Evolutionary conservation across 2,797 vertebrate genomes (phyloP).

Genomic region (Monodelphis domestica): DNA sequence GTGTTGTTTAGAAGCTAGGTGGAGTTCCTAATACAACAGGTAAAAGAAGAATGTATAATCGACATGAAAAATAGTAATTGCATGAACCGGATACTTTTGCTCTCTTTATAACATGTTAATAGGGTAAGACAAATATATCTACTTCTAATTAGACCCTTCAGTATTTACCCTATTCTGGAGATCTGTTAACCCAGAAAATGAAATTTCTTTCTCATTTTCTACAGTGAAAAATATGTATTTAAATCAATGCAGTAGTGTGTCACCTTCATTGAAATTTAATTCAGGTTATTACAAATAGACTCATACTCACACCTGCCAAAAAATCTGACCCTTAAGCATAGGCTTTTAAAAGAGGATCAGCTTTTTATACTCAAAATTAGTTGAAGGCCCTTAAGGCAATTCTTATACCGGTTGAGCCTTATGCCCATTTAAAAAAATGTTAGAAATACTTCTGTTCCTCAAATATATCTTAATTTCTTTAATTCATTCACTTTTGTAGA

Average conservation of each 20-base stretch:
- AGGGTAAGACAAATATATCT: conserved; percentile 64
- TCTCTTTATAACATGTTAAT: conserved; percentile 49
- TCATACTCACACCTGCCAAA: conserved; percentile 5
- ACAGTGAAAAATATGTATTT: conserved; percentile 59
- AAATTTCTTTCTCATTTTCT: conserved; percentile 67
- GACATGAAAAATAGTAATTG: conserved; percentile 67
- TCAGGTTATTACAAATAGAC: conserved; percentile 54
- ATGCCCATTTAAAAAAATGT: conserved; percentile 56
- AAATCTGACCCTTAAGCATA: conserved; percentile 38
- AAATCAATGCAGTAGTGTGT: conserved; percentile 1
- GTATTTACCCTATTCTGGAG: conserved; percentile 68
- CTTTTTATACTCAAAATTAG: conserved; percentile 58
- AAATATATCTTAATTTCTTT: conserved; percentile 63
- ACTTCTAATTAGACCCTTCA: conserved; percentile 56
- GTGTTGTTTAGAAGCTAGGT: conserved; percentile 86
- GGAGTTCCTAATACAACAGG: conserved; percentile 85
- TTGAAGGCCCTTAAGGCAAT: conserved; percentile 19
- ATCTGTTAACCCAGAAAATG: conserved; percentile 50
- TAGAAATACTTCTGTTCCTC: conserved; percentile 50
- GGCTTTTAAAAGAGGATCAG: conserved; percentile 57
- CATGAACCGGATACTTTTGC: conserved; percentile 6
- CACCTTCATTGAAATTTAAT: conserved; percentile 56
- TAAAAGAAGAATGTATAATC: conserved; percentile 80
- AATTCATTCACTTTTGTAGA: conserved; percentile 53
- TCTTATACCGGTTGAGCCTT: conserved; percentile 46